Conservation (phyloP, 2,113 vertebrate genomes). For the Egretta garzetta region DNA sequence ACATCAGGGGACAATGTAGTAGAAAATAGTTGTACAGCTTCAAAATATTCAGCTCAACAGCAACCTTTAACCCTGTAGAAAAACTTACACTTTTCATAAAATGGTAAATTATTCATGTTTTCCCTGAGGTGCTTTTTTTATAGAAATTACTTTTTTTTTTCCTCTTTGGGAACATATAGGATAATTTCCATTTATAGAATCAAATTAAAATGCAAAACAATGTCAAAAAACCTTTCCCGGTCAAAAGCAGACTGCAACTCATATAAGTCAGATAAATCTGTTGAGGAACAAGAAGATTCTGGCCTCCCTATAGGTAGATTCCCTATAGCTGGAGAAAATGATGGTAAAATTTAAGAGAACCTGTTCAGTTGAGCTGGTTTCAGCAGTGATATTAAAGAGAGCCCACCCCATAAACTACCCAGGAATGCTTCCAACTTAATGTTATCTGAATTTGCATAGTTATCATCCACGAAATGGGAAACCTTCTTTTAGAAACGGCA, state of each 20-base stretch:
- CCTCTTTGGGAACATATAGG: neutral
- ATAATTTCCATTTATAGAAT: neutral
- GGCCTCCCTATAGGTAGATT: neutral
- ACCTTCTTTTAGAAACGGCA: neutral
- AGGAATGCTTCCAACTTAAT: neutral
- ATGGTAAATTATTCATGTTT: neutral
- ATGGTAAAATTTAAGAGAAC: neutral
- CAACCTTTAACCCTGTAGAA: neutral
- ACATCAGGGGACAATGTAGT: neutral
- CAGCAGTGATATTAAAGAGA: neutral
- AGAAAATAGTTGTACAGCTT: neutral
- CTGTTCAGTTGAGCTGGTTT: neutral
- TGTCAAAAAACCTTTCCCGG: neutral
- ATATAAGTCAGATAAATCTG: neutral
- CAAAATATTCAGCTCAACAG: constrained; percentile 4
- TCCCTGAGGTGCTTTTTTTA: neutral
- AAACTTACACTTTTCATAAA: neutral
- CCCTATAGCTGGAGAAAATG: neutral
- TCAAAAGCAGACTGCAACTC: neutral
- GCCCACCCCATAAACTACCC: neutral
- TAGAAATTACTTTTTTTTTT: neutral
- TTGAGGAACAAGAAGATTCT: neutral
- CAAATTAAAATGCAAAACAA: neutral
- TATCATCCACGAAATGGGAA: neutral
- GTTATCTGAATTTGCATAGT: neutral